Base-by-base conservation (phyloP, 2,797 vertebrate species). In the Staurois parvus region DNA sequence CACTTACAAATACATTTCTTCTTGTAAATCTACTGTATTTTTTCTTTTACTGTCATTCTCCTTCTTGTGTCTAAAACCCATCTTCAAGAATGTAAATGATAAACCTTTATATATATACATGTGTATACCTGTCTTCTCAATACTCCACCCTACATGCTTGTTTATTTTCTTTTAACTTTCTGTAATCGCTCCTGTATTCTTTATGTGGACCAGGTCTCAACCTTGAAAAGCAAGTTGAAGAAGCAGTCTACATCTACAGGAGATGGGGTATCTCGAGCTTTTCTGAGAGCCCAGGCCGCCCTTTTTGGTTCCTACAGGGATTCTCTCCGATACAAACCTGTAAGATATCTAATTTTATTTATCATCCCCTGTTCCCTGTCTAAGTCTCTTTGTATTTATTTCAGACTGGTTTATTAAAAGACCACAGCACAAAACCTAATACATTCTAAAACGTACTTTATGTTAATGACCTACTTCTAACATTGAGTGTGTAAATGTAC, bases 161-260 rank as follows among this genome's bases (percentile, higher is more conserved):
- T 37, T 37, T 83, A 8, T 29, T 32, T 32, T 7, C 45, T 32
- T 48, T 32, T 2, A 45, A 45, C 15, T 45, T 15, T 19, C 48
- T 45, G 2, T 45, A 45, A 45, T 45, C 17, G 2, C 48, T 17
- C 90, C 89, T 45, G 66, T 62, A 48, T 48, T 15, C 13, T n/a
- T n/a, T n/a, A 24, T 64, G 21, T 64, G 24, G 2, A 8, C 80
- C 94, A 99, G 98, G 96, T 99, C 93, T 97, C 96, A 82, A 93
- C 95, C 93, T 93, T 99, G 95, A 99, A 98, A 94, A 96, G 94
- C 91, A 99, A 98, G 93, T 94, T 99, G 94, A 99, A 98, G 95
- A 99, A 99, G 93, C 98, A 98, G 95, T 98, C 98, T 1, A 99
- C 97, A 28, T 97, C 98, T 11, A 99, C 97, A 0, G 98, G 98